Evolutionary conservation across 2,888 invertebrate genomes (phyloP).

Genomic region (Scaptomyza flava): DNA sequence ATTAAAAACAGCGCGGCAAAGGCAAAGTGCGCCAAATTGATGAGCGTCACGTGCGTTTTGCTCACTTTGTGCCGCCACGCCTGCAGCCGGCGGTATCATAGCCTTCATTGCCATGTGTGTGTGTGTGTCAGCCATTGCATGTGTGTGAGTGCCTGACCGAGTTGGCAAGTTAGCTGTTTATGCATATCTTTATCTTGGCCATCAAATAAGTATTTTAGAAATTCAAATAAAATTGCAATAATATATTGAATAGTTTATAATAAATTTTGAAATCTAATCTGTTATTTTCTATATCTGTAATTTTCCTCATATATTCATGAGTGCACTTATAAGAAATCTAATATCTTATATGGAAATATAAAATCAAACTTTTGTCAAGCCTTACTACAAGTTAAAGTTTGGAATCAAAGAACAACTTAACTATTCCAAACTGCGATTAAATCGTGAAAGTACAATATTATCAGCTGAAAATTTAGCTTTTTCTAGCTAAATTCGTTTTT

Average conservation of each 20-base stretch:
- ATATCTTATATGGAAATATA: too few relatives aligned
- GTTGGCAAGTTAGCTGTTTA: constrained; percentile 10
- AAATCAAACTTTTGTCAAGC: too few relatives aligned
- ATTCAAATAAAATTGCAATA: background rate
- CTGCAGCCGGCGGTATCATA: constrained; percentile 56
- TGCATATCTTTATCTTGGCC: constrained; percentile 7
- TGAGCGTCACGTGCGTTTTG: constrained; percentile 82
- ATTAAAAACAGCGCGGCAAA: constrained; percentile 70
- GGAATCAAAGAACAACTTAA: too few relatives aligned
- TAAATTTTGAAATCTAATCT: too few relatives aligned
- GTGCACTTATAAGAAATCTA: too few relatives aligned
- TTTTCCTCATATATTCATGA: too few relatives aligned
- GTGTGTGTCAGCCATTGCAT: too few relatives aligned
- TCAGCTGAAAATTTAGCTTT: background rate
- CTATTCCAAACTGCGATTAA: too few relatives aligned
- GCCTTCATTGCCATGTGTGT: constrained; percentile 22
- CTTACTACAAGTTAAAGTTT: too few relatives aligned
- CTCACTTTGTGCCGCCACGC: constrained; percentile 62
- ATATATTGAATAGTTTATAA: too few relatives aligned
- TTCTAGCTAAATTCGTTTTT: constrained; percentile 11
- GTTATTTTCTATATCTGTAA: too few relatives aligned
- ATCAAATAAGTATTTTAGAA: constrained; percentile 1
- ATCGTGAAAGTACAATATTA: too few relatives aligned
- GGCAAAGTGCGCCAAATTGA: constrained; percentile 81
- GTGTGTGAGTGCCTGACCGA: constrained; percentile 17